Evolutionary conservation across 2,113 vertebrate genomes (phyloP).

Genomic region (Calidris pugnax): DNA sequence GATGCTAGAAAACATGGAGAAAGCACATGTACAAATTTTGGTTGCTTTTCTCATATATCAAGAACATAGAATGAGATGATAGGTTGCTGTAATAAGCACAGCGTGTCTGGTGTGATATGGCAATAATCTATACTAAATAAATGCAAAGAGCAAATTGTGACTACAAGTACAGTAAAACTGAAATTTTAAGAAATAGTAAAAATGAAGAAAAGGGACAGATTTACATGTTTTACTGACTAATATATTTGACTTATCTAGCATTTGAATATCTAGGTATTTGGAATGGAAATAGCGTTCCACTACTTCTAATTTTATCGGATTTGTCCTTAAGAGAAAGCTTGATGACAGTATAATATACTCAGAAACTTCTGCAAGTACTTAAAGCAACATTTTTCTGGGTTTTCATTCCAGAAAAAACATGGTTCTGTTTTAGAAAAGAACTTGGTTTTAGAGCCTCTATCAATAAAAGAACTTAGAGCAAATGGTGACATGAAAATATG

Average conservation of each 20-base stretch:
- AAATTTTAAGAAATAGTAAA: background rate
- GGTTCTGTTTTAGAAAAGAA: background rate
- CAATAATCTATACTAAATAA: background rate
- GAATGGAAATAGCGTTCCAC: background rate
- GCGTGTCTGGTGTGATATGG: background rate
- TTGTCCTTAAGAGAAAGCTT: background rate
- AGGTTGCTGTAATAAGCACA: background rate
- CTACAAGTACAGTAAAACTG: background rate
- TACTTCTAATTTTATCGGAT: background rate
- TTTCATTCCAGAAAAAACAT: background rate
- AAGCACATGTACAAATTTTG: background rate
- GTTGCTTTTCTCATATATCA: background rate
- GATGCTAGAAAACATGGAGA: background rate
- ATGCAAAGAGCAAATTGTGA: background rate
- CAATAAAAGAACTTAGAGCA: background rate
- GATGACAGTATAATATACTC: background rate
- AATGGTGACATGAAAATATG: background rate
- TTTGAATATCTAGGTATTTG: background rate
- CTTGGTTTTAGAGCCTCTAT: background rate
- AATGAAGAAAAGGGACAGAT: background rate
- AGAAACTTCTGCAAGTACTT: background rate
- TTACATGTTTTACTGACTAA: background rate
- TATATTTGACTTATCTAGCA: background rate
- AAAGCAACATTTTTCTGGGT: background rate
- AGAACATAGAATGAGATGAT: background rate